Percentiles rank a stretch among this genome's conserved stretches.
Evolutionary conservation across 2,797 vertebrate genomes (phyloP).

Genomic region (Podarcis lilfordi): DNA sequence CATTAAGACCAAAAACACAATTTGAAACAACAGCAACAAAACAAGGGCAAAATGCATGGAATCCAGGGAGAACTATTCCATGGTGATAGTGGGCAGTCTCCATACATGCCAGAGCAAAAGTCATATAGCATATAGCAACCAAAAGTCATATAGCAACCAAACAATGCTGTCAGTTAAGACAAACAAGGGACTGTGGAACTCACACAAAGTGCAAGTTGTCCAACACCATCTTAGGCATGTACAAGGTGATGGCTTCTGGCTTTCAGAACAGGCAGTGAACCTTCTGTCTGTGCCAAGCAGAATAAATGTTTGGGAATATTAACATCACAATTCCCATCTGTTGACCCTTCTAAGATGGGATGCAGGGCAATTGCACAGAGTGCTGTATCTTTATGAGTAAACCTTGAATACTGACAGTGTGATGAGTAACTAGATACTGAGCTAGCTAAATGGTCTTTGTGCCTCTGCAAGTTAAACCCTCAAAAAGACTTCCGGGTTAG

Average conservation of each 20-base stretch:
- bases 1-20: background rate
- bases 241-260: background rate
- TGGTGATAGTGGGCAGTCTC: background rate
- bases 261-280: background rate
- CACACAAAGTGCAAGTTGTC: background rate
- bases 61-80: background rate
- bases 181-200: background rate
- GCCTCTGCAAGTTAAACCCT: background rate
- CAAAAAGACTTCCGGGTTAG: background rate
- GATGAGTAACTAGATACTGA: background rate
- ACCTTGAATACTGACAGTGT: background rate
- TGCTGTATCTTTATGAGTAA: background rate
- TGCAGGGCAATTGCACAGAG: background rate
- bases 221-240: background rate
- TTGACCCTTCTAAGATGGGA: background rate
- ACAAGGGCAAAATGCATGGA: background rate
- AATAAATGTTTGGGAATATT: background rate
- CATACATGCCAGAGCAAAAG: background rate
- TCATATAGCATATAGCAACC: background rate
- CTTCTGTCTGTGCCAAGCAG: background rate
- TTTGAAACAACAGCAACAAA: background rate
- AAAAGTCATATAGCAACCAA: background rate
- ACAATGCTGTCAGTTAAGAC: background rate
- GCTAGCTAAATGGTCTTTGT: background rate
- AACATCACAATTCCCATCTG: background rate